Evolutionary conservation across 2,113 vertebrate genomes (phyloP), one percentile per base, ranked within the genome.

Genomic region (Takifugu flavidus): DNA sequence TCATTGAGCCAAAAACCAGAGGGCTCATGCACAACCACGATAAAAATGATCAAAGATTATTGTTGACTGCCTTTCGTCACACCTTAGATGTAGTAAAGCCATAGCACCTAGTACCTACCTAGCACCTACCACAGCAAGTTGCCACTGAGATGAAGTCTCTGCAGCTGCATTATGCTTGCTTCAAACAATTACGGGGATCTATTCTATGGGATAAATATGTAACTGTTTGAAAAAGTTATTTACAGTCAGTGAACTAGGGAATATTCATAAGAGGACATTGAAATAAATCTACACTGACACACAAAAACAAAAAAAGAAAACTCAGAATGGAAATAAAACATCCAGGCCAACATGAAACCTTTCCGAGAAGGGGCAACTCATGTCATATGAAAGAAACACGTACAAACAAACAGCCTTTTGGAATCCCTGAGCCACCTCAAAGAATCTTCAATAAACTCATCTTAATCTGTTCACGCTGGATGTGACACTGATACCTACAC

Each of bases 401-500:
- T 31, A 31, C 5, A 31, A 31, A 31, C 29, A 31, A 31, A 31
- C 5, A 31, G 29, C 2, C 29, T 31, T 3, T 6, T 42, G 50
- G 14, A 74, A 52, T 6, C 66, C 69, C 49, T 34, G 25, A 81
- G 67, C 74, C 84, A 5, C 76, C 82, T 72, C 70, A 85, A 75
- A 82, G 88, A 88, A 89, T 71, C 25, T 29, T 65, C 62, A 57
- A 26, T 62, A 45, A 52, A 69, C 68, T 71, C 53, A 34, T 57
- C 45, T 11, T 44, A 26, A 39, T 10, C 7, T 20, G 2, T 39
- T 11, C 34, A 10, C 34, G 11, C 34, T 10, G 7, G 2, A 11
- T 2, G 34, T 39, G 7, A 11, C 34, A 39, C 34, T 39, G 34
- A 3, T 39, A 39, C 34, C 13, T 39, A 20, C 51, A 20, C 15